Evolutionary conservation across 2,888 invertebrate species (phyloP).

Genomic region (Pelosia muscerda): DNA sequence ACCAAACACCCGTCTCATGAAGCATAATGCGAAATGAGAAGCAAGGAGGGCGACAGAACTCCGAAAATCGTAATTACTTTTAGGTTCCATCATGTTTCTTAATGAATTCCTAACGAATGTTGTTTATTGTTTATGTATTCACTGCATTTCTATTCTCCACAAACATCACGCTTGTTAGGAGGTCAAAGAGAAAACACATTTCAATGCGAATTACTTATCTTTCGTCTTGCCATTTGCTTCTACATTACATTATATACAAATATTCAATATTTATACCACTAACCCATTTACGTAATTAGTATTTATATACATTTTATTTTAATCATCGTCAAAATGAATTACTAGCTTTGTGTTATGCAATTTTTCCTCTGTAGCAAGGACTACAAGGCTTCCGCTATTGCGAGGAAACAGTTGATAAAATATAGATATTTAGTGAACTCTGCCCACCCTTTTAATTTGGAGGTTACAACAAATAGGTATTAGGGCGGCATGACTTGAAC

Average conservation of each 20-base stretch:
- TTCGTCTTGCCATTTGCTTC: neutral
- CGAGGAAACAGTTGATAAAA: neutral
- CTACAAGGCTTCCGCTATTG: too few species aligned
- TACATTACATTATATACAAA: neutral
- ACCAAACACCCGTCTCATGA: conserved; percentile 28
- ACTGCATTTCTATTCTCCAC: conserved; percentile 23
- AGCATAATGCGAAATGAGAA: conserved; percentile 43
- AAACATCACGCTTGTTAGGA: conserved; percentile 18
- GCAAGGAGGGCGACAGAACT: conserved; percentile 27
- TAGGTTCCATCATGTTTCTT: conserved; percentile 40
- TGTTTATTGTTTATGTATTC: conserved; percentile 34
- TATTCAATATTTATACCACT: too few species aligned
- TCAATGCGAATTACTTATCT: neutral
- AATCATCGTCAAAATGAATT: too few species aligned
- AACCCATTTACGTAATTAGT: too few species aligned
- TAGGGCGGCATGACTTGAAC: conserved; percentile 15
- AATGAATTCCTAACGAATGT: conserved; percentile 44
- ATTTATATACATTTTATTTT: too few species aligned
- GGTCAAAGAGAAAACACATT: conserved; percentile 6
- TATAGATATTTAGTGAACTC: too few species aligned
- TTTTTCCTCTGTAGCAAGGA: too few species aligned
- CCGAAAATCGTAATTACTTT: conserved; percentile 43
- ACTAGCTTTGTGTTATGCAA: too few species aligned
- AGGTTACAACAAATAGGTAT: conserved; percentile 1
- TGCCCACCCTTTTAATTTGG: neutral